A percentile compares a stretch with the other conserved stretches of the same genome.
Conservation (phyloP, 2,113 vertebrate species). For the Lota lota region DNA sequence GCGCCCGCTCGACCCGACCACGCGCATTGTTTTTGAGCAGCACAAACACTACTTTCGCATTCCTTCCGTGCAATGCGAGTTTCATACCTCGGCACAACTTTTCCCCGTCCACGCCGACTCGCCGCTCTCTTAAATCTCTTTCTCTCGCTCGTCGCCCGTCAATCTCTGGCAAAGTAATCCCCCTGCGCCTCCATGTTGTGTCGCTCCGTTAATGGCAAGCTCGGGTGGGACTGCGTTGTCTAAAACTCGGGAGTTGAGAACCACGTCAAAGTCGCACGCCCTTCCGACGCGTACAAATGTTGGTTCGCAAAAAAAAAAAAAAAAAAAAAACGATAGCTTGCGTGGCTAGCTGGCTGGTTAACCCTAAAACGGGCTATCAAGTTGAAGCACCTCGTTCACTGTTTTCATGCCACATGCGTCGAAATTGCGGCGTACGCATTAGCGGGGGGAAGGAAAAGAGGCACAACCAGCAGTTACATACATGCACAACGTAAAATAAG, state of each 20-base stretch:
- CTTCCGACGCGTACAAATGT: conserved; percentile 40
- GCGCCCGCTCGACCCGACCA: not conserved
- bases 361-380: conserved; percentile 55
- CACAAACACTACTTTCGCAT: conserved; percentile 33
- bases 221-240: conserved; percentile 9
- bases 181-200: conserved; percentile 47
- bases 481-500: conserved; percentile 19
- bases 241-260: conserved; percentile 4
- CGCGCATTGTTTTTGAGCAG: not conserved
- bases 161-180: conserved; percentile 35
- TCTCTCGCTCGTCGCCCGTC: conserved; percentile 33
- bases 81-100: conserved; percentile 74
- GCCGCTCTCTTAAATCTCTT: conserved; percentile 50
- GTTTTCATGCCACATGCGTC: conserved; percentile 5
- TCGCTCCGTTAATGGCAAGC: conserved; percentile 4
- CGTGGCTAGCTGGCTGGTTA: conserved; percentile 61
- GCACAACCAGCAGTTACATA: not conserved
- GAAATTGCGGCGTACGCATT: not conserved
- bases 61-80: conserved; percentile 44
- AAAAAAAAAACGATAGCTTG: conserved; percentile 45
- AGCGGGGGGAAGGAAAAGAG: not conserved
- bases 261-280: conserved; percentile 57
- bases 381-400: conserved; percentile 40
- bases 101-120: conserved; percentile 60
- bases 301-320: conserved; percentile 16